phyloP scores from a whole-genome alignment of 2,888 invertebrate genomes.

The Amiota minor region DNA sequence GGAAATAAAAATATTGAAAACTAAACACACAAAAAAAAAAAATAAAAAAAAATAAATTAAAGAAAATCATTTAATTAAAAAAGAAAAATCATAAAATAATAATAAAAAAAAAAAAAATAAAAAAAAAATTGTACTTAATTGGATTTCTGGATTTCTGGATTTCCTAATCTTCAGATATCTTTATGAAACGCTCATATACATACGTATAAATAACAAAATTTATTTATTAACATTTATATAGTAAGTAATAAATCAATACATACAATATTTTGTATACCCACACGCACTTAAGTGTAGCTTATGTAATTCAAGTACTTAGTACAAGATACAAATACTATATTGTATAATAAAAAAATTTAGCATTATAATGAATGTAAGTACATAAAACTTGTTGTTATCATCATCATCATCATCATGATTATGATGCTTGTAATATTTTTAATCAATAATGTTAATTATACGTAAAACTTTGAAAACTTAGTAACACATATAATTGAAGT shows the following conservation, averaged over 20 bases:
- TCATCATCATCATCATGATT: too few relatives aligned
- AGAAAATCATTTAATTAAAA: too few relatives aligned
- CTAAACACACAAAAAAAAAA: neutral
- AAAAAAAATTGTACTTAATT: too few relatives aligned
- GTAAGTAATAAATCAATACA: neutral
- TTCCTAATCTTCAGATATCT: too few relatives aligned
- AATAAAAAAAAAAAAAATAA: too few relatives aligned
- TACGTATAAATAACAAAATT: neutral
- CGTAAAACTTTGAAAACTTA: too few relatives aligned
- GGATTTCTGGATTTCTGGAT: too few relatives aligned
- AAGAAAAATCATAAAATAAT: constrained; percentile 1
- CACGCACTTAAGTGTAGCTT: constrained; percentile 13
- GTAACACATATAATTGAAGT: too few relatives aligned
- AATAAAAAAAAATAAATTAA: neutral
- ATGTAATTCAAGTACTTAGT: constrained; percentile 25
- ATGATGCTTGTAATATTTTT: too few relatives aligned
- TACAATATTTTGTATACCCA: neutral
- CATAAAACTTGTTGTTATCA: too few relatives aligned
- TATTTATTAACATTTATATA: neutral
- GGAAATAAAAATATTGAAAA: neutral
- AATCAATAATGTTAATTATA: too few relatives aligned
- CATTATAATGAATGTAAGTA: neutral
- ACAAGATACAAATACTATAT: neutral
- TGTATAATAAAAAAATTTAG: neutral
- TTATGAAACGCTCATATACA: neutral